Base-by-base conservation (phyloP, 2,113 vertebrate species). In the Cynoglossus semilaevis region DNA sequence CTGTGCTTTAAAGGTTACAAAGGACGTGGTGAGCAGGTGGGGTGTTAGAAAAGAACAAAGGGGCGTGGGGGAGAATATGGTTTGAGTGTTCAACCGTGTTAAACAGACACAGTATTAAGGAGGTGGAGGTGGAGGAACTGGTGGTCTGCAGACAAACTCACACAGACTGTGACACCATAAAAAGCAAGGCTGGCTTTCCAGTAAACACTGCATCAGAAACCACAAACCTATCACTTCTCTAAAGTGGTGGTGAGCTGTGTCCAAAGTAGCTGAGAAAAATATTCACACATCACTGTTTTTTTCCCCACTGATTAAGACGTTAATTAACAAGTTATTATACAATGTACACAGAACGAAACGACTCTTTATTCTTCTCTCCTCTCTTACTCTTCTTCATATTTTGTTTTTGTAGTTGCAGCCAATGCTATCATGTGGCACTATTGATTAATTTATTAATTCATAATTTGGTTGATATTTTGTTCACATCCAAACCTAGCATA, bases 161-260 rank as follows among this genome's bases (percentile, higher is more conserved):
- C 14, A 66, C 7, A 11, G n/a, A 15, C 10, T 8, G 35, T 9
- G 14, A 50, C 18, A 63, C 40, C 56, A 22, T 65, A 10, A 76
- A n/a, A 54, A 54, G 50, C n/a, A 14, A 15, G 13, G 9, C 38
- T 62, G 37, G 22, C 19, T 41, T 82, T 78, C 70, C 77, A 70
- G 79, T 82, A 29, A 78, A 0, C 10, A 34, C 46, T 0, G 36
- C 49, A 68, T 16, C 51, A 44, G 15, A 51, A 15, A 72, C 63
- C 71, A 65, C 60, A 73, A 58, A 62, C 16, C 50, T 19, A 14
- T 43, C 45, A 51, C 69, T 81, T 70, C 74, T 77, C 69, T 65
- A 71, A 81, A 72, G 52, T 63, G 67, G 72, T 58, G 47, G 46
- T 41, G 73, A 58, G 51, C 42, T 58, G 38, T 51, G 63, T 55